Base-by-base conservation (phyloP, 23 tunicate genomes). In the Clavelina lepadiformis region DNA sequence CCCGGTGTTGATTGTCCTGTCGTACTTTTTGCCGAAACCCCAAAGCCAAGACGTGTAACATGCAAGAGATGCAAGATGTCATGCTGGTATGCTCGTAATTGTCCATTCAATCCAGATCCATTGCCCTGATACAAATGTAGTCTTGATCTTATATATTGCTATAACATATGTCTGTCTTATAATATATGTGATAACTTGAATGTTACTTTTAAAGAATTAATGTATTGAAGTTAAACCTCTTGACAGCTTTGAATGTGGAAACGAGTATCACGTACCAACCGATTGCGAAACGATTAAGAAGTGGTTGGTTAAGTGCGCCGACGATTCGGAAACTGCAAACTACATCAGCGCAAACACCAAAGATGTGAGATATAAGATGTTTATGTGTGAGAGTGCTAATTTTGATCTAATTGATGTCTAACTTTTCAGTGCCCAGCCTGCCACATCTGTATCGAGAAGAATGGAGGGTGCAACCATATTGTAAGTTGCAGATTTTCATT, bases 391-490 rank as follows among this genome's bases (percentile, higher is more conserved):
- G 13, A 11, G 59, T 53, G 7, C n/a, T 53, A 6, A 15, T 53
- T 53, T n/a, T 53, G 59, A 6, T 53, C 21, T 15, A 15, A 11
- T 41, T 15, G 15, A 8, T 15, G 49, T 41, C 15, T 41, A 8
- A 41, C 49, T 41, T 68, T 68, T 2, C 61, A 78, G 84, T 91
- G 98, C 73, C 98, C 98, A 18, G 63, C 52, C 6, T 91, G 98
- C 50, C 79, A 77, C 44, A 67, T 72, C 23, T 91, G 98, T 51
- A 91, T 91, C 5, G 98, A 91, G 49, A 91, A 91, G 47, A 82
- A 77, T 60, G 98, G 98, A 35, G 98, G 98, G 1, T 91, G 98
- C 72, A 91, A 91, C 58, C 98, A 91, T 51, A 82, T 91, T 63
- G 84, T 78, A 46, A 46, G 84, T 78, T 22, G 41, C 4, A 20